These are phyloP conservation scores for Neofelis nebulosa DNA, from an alignment of 2,113 vertebrate species.

Conservation along the genomic window DNA sequence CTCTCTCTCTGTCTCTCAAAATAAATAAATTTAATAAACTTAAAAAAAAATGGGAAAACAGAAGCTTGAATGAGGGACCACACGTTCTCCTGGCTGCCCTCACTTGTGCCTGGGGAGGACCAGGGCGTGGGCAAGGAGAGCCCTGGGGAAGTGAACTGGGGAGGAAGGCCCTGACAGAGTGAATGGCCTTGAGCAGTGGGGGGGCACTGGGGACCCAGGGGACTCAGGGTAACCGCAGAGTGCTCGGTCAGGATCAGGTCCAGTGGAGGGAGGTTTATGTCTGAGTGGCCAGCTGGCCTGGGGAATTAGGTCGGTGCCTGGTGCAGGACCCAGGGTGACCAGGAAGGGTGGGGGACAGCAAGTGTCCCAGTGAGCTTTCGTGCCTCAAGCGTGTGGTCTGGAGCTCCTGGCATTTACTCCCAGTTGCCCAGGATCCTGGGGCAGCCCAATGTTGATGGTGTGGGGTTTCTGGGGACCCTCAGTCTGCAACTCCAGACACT, in stretches of 20 bases:
- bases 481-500: neutral
- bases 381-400: neutral
- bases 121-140: accelerated
- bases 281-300: neutral
- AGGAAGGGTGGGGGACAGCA: neutral
- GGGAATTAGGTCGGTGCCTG: neutral
- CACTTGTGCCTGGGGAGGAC: neutral
- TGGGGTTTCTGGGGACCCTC: accelerated
- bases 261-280: neutral
- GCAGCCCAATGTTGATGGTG: neutral
- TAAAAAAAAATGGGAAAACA: neutral
- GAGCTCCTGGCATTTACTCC: neutral
- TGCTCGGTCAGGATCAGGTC: neutral
- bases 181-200: neutral
- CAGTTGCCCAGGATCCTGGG: neutral
- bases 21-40: no score
- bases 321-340: neutral
- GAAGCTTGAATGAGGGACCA: neutral
- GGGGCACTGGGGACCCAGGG: neutral
- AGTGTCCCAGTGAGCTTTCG: neutral
- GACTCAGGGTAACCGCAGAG: neutral
- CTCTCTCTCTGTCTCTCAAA: no score
- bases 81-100: neutral
- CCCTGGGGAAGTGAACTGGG: neutral
- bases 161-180: neutral